phyloP scores from a whole-genome alignment of 2,888 invertebrate genomes.

The Drosophila dives region DNA sequence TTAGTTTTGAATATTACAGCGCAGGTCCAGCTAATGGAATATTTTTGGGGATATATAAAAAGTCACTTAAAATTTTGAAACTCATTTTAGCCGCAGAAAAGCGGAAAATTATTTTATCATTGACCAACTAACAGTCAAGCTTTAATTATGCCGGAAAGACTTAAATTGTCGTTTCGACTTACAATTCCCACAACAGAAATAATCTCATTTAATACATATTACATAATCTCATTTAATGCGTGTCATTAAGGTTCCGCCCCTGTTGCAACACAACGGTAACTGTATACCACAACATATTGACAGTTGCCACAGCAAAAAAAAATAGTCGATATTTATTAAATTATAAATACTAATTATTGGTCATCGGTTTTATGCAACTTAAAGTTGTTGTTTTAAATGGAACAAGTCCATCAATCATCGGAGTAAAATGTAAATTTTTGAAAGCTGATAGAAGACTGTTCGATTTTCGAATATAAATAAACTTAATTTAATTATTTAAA shows the following conservation, averaged over 20 bases:
- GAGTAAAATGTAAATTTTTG: background rate
- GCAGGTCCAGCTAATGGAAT: background rate
- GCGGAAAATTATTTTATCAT: background rate
- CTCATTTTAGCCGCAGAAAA: background rate
- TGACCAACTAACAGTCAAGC: background rate
- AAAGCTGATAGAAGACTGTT: background rate
- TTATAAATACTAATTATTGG: background rate
- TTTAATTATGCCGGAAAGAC: background rate
- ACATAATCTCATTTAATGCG: background rate
- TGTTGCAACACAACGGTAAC: constrained; percentile 1
- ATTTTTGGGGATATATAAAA: constrained; percentile 5
- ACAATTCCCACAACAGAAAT: background rate
- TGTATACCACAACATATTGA: background rate
- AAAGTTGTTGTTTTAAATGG: background rate
- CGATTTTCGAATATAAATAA: too few species aligned
- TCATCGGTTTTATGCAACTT: background rate
- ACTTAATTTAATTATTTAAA: background rate
- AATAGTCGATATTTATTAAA: background rate
- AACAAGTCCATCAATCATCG: background rate
- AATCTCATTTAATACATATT: background rate
- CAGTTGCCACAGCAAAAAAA: background rate
- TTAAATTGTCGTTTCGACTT: background rate
- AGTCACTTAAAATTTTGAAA: constrained; percentile 14
- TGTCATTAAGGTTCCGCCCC: background rate
- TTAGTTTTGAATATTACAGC: background rate